These are phyloP conservation scores for Nineta flava DNA, from an alignment of 2,888 invertebrate genomes.

Conservation along the genomic window DNA sequence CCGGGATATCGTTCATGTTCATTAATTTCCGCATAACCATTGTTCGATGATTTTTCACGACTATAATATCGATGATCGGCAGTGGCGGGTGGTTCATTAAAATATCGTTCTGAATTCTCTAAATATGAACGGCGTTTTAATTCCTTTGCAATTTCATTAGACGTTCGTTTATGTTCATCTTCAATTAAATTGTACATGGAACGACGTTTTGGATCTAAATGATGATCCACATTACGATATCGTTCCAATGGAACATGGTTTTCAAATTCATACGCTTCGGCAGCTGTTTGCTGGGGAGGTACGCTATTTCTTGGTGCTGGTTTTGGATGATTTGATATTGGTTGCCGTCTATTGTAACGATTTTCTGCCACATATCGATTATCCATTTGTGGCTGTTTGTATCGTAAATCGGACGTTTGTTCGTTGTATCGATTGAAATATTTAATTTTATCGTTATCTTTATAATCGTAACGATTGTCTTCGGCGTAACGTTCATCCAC, in stretches of 20 bases:
- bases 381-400: background rate
- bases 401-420: background rate
- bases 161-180: slow-evolving; percentile 29
- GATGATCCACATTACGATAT: slow-evolving; percentile 17
- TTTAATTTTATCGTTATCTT: slow-evolving; percentile 5
- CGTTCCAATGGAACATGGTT: slow-evolving; percentile 12
- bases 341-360: slow-evolving; percentile 1
- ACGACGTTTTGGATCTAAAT: slow-evolving; percentile 24
- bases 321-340: slow-evolving; percentile 15
- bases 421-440: slow-evolving; percentile 8
- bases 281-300: slow-evolving; percentile 7
- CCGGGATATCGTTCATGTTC: slow-evolving; percentile 37
- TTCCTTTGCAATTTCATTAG: slow-evolving; percentile 31
- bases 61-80: slow-evolving; percentile 16
- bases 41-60: slow-evolving; percentile 12
- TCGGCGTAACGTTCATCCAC: slow-evolving; percentile 8
- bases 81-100: slow-evolving; percentile 2
- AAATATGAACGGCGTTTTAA: slow-evolving; percentile 29
- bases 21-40: slow-evolving; percentile 31
- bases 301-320: slow-evolving; percentile 20
- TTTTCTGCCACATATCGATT: background rate
- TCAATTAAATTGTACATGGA: slow-evolving; percentile 29
- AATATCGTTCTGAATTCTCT: slow-evolving; percentile 18
- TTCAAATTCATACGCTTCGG: slow-evolving; percentile 1
- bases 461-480: slow-evolving; percentile 9